Conservation (phyloP, 2,797 vertebrate genomes). For the Morus bassanus region DNA sequence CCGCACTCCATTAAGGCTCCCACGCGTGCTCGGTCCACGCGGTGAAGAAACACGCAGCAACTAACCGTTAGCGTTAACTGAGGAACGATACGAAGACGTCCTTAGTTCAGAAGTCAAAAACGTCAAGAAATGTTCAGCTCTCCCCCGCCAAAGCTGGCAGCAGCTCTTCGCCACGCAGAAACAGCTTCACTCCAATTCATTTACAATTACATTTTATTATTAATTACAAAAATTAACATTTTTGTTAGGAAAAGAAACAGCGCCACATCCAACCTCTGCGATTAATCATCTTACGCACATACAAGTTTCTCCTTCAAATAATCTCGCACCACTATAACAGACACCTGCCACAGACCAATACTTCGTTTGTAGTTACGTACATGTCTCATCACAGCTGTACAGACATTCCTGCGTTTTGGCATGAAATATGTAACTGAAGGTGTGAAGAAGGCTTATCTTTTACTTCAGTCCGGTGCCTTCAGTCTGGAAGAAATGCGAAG, state of each 20-base stretch:
- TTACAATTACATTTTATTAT: too few species aligned
- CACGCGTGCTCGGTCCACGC: too few species aligned
- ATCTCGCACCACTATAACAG: rapidly evolving
- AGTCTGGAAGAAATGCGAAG: background rate
- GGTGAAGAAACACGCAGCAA: too few species aligned
- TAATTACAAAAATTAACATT: background rate
- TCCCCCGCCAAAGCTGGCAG: background rate
- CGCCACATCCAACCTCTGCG: background rate
- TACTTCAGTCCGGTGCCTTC: background rate
- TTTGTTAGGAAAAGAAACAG: background rate
- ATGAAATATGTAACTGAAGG: background rate
- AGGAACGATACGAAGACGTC: too few species aligned
- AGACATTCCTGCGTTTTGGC: background rate
- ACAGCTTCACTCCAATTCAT: background rate
- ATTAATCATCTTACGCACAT: background rate
- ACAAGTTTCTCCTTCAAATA: background rate
- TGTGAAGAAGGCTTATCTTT: rapidly evolving
- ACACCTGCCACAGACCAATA: background rate
- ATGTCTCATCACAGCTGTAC: background rate
- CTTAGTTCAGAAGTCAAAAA: too few species aligned
- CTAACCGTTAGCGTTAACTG: too few species aligned
- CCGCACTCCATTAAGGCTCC: too few species aligned
- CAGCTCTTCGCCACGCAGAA: background rate
- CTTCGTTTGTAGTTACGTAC: too few species aligned
- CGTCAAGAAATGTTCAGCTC: too few species aligned